Percentiles rank a stretch among this genome's conserved stretches.
Evolutionary conservation across 2,797 vertebrate genomes (phyloP).

Genomic region (Harpagifer antarcticus): DNA sequence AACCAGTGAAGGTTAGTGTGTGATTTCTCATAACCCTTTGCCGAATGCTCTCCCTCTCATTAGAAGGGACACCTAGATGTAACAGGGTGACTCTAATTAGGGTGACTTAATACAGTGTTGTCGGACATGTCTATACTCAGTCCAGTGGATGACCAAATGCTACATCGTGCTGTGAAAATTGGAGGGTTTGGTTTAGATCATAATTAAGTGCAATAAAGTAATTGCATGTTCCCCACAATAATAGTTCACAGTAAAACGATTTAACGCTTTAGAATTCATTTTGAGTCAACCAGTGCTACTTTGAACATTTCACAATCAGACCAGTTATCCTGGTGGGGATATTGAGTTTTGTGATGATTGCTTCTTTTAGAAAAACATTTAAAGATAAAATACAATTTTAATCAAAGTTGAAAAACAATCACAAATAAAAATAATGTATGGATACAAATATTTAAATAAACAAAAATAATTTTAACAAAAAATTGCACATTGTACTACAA

Average conservation of each 20-base stretch:
- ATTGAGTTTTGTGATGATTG: too few relatives aligned
- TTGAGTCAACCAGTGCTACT: not conserved
- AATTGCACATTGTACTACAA: too few relatives aligned
- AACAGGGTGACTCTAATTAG: slow-evolving; percentile 48
- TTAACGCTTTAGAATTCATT: slow-evolving; percentile 4
- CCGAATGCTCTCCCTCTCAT: slow-evolving; percentile 43
- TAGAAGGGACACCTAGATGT: slow-evolving; percentile 34
- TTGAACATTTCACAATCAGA: not conserved
- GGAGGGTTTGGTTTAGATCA: not conserved
- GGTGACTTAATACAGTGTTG: slow-evolving; percentile 15
- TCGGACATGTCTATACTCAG: slow-evolving; percentile 26
- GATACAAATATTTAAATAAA: too few relatives aligned
- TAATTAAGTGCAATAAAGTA: not conserved
- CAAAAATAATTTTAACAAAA: too few relatives aligned
- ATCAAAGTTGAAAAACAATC: too few relatives aligned
- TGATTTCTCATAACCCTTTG: slow-evolving; percentile 31
- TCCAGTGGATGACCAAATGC: slow-evolving; percentile 2
- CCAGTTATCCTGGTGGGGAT: too few relatives aligned
- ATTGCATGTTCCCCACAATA: not conserved
- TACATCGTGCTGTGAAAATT: not conserved
- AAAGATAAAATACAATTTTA: too few relatives aligned
- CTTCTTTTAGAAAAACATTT: too few relatives aligned
- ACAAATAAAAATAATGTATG: too few relatives aligned
- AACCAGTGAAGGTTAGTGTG: slow-evolving; percentile 33
- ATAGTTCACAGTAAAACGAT: not conserved